Evolutionary conservation across 2,113 vertebrate genomes (phyloP).

Genomic region (Erythrocercus mccallii): DNA sequence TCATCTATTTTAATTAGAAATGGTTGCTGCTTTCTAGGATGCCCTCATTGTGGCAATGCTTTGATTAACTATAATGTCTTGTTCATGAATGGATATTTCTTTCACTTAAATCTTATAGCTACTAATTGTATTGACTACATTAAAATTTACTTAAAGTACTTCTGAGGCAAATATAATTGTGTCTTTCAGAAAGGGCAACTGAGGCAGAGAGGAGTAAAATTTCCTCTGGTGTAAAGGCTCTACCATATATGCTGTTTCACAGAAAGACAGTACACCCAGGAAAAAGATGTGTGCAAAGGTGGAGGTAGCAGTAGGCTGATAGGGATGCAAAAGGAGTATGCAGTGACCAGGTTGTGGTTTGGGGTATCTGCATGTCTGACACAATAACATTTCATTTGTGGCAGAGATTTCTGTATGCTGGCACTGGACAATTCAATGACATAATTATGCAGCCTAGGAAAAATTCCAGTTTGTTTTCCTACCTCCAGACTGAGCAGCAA

Average conservation of each 20-base stretch:
- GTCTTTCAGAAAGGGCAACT: neutral
- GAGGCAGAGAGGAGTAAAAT: neutral
- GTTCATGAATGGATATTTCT: neutral
- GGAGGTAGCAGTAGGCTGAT: neutral
- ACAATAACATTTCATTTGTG: neutral
- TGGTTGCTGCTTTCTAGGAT: neutral
- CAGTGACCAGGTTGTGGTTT: neutral
- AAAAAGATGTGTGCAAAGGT: neutral
- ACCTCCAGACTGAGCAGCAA: neutral
- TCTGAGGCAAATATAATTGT: neutral
- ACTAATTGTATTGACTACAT: neutral
- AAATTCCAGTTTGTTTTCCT: neutral
- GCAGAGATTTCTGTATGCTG: neutral
- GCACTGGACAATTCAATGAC: accelerated
- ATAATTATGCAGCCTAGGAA: neutral
- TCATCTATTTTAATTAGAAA: neutral
- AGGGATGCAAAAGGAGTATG: accelerated
- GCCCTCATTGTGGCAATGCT: neutral
- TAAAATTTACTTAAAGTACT: neutral
- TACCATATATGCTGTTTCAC: neutral
- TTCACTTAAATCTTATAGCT: neutral
- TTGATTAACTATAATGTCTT: neutral
- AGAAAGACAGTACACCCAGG: neutral
- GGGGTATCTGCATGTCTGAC: neutral
- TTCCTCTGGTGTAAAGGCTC: neutral